Evolutionary conservation across 1,140 invertebrate genomes (phyloP).

Genomic region (Scylla paramamosain): DNA sequence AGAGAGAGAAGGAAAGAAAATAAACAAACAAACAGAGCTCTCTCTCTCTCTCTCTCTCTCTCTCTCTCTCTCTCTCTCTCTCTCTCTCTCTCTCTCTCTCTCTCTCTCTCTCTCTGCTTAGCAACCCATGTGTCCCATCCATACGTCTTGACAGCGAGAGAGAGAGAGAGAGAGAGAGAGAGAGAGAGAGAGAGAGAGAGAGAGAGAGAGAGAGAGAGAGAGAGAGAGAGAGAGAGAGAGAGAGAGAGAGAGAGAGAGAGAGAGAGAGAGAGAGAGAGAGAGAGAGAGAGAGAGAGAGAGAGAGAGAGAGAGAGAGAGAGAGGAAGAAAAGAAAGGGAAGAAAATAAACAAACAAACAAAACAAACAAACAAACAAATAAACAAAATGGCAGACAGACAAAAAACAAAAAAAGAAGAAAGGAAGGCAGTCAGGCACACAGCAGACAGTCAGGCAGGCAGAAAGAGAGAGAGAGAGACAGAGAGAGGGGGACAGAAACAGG

Average conservation of each 20-base stretch:
- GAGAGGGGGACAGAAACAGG: neutral
- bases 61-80: no score
- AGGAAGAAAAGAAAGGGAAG: neutral
- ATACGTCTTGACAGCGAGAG: neutral
- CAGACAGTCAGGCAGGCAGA: neutral
- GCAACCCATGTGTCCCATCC: neutral
- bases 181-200: no score
- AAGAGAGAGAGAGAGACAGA: neutral
- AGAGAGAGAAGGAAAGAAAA: no score
- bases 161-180: no score
- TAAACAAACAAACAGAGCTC: no score
- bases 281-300: constrained; percentile 29
- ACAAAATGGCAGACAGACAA: neutral
- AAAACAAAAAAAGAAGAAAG: neutral
- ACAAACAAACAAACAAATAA: neutral
- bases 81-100: no score
- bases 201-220: no score
- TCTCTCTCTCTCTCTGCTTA: no score
- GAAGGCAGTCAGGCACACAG: neutral
- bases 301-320: constrained; percentile 1
- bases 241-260: no score
- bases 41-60: no score
- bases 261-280: constrained; percentile 29
- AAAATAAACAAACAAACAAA: neutral
- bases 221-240: no score